Evolutionary conservation across 2,797 vertebrate genomes (phyloP).

Genomic region (Eutrigla gurnardus): DNA sequence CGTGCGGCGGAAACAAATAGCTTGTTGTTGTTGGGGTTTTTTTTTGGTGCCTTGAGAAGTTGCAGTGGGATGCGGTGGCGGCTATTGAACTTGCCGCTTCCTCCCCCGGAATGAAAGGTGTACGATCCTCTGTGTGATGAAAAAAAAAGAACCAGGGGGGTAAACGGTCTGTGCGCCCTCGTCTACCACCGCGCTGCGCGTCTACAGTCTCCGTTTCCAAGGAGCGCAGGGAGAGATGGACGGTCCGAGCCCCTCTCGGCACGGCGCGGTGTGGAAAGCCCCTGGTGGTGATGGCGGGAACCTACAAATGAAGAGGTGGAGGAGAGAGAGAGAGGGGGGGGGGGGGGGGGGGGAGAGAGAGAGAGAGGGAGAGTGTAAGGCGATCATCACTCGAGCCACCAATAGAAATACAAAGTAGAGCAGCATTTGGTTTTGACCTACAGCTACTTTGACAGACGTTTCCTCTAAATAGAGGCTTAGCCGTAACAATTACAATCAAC

Average conservation of each 20-base stretch:
- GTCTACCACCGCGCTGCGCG: conserved; percentile 71
- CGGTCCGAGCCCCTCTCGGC: conserved; percentile 47
- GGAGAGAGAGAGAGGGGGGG: conserved; percentile 22
- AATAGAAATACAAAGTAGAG: conserved; percentile 16
- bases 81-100: conserved; percentile 55
- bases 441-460: background rate
- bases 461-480: background rate
- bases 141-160: conserved; percentile 42
- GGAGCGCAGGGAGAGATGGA: conserved; percentile 60
- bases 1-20: conserved; percentile 38
- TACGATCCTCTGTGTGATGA: conserved; percentile 71
- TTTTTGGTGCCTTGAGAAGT: conserved; percentile 50
- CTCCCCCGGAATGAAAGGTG: conserved; percentile 56
- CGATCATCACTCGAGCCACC: conserved; percentile 11
- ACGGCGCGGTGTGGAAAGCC: conserved; percentile 79
- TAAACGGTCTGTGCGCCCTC: conserved; percentile 57
- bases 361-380: background rate
- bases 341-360: conserved; percentile 15
- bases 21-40: background rate
- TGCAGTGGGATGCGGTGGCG: conserved; percentile 37
- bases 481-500: background rate
- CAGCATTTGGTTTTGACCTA: conserved; percentile 4
- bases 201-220: conserved; percentile 70
- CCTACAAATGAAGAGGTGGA: conserved; percentile 48
- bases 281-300: conserved; percentile 84